Percentiles rank a stretch among this genome's conserved stretches.
phyloP scores from a whole-genome alignment of 2,113 vertebrate species.

The Alosa alosa region DNA sequence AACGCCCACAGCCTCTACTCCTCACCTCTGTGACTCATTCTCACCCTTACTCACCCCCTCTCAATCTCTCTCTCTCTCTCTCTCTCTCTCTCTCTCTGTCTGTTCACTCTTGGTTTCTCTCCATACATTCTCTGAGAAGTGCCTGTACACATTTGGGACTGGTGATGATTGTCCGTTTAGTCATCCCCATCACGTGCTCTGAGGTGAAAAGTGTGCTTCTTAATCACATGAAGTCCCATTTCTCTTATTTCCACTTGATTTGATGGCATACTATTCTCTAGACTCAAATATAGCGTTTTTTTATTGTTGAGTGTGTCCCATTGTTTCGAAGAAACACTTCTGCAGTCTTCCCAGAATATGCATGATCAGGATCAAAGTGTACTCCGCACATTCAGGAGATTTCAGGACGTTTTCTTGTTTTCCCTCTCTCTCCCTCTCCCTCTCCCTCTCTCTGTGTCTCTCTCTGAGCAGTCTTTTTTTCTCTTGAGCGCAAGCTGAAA shows the following conservation, averaged over 20 bases:
- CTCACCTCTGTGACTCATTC: slow-evolving; percentile 16
- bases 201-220: not conserved
- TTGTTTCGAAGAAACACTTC: slow-evolving; percentile 14
- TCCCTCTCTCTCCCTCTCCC: slow-evolving; percentile 6
- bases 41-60: not conserved
- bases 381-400: not conserved
- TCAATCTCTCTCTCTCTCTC: slow-evolving; percentile 30
- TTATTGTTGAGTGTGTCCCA: slow-evolving; percentile 5
- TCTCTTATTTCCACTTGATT: not conserved
- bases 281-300: not conserved
- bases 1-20: not conserved
- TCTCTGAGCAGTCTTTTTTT: slow-evolving; percentile 29
- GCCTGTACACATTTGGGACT: not conserved
- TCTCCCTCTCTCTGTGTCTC: slow-evolving; percentile 9
- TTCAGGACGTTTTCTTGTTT: not conserved
- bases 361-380: slow-evolving; percentile 4
- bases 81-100: not conserved
- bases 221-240: not conserved
- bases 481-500: slow-evolving; percentile 27
- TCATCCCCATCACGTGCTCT: not conserved
- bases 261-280: not conserved
- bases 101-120: not conserved
- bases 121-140: not conserved
- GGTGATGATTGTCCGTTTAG: not conserved
- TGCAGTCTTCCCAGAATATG: not conserved